phyloP scores from a whole-genome alignment of 2,888 invertebrate genomes.

The Neria commutata region DNA sequence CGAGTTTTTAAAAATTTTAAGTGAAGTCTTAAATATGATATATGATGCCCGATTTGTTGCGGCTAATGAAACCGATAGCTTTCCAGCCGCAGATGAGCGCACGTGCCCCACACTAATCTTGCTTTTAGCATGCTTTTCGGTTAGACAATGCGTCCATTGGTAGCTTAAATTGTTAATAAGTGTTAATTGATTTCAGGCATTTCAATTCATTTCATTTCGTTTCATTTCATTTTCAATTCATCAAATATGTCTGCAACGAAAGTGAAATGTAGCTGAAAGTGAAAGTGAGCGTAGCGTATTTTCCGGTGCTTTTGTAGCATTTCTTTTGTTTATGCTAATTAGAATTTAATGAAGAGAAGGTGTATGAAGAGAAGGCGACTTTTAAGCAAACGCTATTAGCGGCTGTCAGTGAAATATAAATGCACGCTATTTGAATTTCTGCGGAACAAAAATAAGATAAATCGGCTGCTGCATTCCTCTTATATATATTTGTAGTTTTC shows the following conservation, averaged over 20 bases:
- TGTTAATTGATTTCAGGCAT: slow-evolving; percentile 49
- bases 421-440: no score
- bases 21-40: no score
- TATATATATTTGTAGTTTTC: neutral
- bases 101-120: no score
- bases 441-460: no score
- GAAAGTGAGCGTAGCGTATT: slow-evolving; percentile 2
- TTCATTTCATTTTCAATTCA: neutral
- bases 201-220: neutral
- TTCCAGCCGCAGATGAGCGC: no score
- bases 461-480: neutral
- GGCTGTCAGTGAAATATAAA: no score
- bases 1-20: no score
- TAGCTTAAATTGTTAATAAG: slow-evolving; percentile 47
- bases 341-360: slow-evolving; percentile 15
- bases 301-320: neutral
- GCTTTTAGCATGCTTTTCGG: no score
- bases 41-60: no score
- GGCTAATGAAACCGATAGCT: no score
- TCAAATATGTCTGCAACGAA: neutral
- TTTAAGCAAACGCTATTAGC: no score
- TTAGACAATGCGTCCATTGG: neutral
- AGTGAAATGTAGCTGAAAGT: slow-evolving; percentile 4
- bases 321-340: slow-evolving; percentile 14
- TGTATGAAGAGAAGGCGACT: no score